Percentiles rank a stretch among this genome's conserved stretches.
Conservation (phyloP, 1,140 invertebrate species). For the Heliconius hewitsoni region DNA sequence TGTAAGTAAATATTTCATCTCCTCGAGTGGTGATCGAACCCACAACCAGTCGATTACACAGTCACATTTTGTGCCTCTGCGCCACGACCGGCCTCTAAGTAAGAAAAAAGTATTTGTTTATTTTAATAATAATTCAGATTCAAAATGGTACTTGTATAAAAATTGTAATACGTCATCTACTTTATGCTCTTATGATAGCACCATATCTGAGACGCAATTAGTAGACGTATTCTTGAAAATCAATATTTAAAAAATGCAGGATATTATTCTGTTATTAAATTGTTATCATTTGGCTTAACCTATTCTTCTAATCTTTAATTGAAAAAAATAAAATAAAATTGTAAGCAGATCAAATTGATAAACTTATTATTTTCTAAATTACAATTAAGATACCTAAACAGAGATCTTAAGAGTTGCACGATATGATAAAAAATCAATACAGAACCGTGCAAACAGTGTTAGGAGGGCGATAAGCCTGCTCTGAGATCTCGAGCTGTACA, state of each 20-base stretch:
- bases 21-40: too few relatives aligned
- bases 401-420: background rate
- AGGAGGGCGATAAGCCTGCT: slow-evolving; percentile 46
- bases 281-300: background rate
- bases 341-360: background rate
- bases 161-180: too few relatives aligned
- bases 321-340: background rate
- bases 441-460: slow-evolving; percentile 42
- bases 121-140: too few relatives aligned
- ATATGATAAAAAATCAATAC: slow-evolving; percentile 21
- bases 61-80: too few relatives aligned
- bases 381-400: background rate
- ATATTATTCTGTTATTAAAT: background rate
- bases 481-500: slow-evolving; percentile 34
- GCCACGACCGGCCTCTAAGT: background rate
- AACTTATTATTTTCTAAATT: background rate
- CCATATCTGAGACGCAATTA: too few relatives aligned
- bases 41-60: too few relatives aligned
- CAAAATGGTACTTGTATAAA: too few relatives aligned
- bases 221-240: too few relatives aligned
- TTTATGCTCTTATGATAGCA: too few relatives aligned
- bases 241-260: too few relatives aligned
- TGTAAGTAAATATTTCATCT: too few relatives aligned
- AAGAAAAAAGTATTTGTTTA: background rate
- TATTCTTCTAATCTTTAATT: background rate